Evolutionary conservation across 2,113 vertebrate species (phyloP).

Genomic region (Setophaga kirtlandii): DNA sequence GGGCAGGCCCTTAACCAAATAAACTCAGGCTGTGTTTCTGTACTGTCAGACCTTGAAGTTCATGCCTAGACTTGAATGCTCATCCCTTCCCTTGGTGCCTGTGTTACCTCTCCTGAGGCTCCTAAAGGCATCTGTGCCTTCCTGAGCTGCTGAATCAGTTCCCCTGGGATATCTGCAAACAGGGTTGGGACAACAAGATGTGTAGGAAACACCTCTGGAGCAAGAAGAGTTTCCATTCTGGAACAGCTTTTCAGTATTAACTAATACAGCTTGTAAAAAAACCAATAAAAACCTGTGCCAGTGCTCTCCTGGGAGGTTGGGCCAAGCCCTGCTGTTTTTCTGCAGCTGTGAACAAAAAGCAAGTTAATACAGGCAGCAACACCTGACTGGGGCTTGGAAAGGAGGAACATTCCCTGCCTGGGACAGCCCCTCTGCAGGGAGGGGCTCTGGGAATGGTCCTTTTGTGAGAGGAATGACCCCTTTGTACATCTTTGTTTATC

Average conservation of each 20-base stretch:
- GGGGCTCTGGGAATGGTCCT: background rate
- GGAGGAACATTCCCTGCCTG: background rate
- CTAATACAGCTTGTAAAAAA: too few relatives aligned
- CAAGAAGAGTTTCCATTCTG: background rate
- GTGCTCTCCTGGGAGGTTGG: background rate
- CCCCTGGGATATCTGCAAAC: background rate
- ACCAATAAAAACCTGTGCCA: background rate
- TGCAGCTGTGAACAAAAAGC: background rate
- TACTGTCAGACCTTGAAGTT: rapidly evolving
- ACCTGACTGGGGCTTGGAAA: background rate
- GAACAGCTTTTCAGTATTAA: background rate
- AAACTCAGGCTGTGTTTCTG: background rate
- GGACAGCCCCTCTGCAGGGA: background rate
- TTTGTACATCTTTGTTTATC: background rate
- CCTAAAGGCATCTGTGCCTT: background rate
- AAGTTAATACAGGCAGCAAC: rapidly evolving
- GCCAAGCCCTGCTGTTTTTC: background rate
- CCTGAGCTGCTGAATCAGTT: background rate
- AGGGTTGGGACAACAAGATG: background rate
- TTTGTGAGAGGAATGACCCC: background rate
- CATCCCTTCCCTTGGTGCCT: background rate
- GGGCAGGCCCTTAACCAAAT: background rate
- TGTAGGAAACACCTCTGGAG: background rate
- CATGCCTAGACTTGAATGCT: rapidly evolving
- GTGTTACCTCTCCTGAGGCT: background rate